Evolutionary conservation across 2,888 invertebrate species (phyloP).

Genomic region (Bombyx huttoni): DNA sequence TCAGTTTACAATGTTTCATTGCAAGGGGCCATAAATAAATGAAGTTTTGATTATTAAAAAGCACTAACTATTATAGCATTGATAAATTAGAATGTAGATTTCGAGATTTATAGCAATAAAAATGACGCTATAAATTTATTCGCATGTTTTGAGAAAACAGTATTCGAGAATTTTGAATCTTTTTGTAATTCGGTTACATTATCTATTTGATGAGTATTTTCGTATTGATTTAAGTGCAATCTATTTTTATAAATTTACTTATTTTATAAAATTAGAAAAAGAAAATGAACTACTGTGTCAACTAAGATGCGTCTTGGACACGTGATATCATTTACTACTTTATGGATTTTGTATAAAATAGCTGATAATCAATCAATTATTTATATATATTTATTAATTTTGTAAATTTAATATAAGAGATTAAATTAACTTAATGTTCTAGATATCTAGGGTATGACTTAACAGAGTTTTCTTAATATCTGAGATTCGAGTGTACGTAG

Average conservation of each 20-base stretch:
- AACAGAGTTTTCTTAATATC: neutral
- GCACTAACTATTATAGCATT: neutral
- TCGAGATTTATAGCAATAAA: neutral
- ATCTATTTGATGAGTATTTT: neutral
- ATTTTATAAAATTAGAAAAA: conserved; percentile 29
- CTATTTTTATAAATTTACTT: conserved; percentile 62
- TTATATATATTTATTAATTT: conserved; percentile 58
- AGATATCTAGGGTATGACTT: conserved; percentile 25
- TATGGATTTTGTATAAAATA: conserved; percentile 66
- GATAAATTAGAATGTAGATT: neutral
- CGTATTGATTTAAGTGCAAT: conserved; percentile 41
- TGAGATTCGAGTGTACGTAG: neutral
- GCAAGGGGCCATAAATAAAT: conserved; percentile 53
- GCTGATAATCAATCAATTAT: conserved; percentile 54
- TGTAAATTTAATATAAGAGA: conserved; percentile 52
- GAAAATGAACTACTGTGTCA: conserved; percentile 10
- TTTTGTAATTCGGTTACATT: neutral
- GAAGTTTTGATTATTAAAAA: neutral
- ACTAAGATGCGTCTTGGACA: conserved; percentile 27
- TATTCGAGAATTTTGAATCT: conserved; percentile 12
- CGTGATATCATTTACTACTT: conserved; percentile 58
- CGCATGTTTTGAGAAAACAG: conserved; percentile 11
- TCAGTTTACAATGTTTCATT: conserved; percentile 37
- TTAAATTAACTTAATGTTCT: conserved; percentile 45
- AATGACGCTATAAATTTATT: neutral